Percentiles rank a stretch among this genome's conserved stretches.
These are phyloP conservation scores for Ceratoteleas bidentatus DNA, from an alignment of 1,140 invertebrate species.

Conservation along the genomic window DNA sequence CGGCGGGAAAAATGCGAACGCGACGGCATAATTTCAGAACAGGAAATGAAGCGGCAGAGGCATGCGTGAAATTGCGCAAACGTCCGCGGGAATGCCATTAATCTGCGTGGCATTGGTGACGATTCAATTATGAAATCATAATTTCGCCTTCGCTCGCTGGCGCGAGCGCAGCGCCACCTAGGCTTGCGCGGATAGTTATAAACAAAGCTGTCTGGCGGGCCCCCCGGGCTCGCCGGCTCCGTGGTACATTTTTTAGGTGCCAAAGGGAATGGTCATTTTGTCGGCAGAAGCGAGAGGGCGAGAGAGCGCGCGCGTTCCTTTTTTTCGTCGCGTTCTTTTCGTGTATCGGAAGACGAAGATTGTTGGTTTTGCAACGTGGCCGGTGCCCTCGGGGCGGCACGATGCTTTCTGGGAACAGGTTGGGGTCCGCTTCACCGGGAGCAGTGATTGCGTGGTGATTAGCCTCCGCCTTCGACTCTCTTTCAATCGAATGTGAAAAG, in stretches of 20 bases:
- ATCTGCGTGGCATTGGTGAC: constrained; percentile 10
- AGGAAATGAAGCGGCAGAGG: neutral
- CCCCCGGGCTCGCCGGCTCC: too few species aligned
- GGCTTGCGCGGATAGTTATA: constrained; percentile 6
- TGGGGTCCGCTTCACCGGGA: constrained; percentile 73
- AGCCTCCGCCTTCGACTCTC: constrained; percentile 75
- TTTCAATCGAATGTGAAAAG: constrained; percentile 65
- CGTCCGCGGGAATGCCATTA: constrained; percentile 1
- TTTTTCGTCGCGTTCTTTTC: constrained; percentile 48
- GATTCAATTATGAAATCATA: constrained; percentile 45
- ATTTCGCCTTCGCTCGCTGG: constrained; percentile 5
- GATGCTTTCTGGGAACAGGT: constrained; percentile 76
- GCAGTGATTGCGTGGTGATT: constrained; percentile 79
- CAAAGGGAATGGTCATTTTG: constrained; percentile 66
- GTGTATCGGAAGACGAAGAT: constrained; percentile 75
- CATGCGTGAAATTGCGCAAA: neutral
- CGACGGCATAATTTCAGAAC: neutral
- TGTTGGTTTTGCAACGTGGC: constrained; percentile 77
- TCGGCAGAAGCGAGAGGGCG: constrained; percentile 62
- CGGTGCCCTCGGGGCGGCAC: constrained; percentile 72
- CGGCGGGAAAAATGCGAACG: too few species aligned
- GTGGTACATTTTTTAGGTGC: constrained; percentile 40
- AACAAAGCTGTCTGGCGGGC: neutral
- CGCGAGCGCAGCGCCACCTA: constrained; percentile 14
- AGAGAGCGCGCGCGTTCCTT: neutral